phyloP scores from a whole-genome alignment of 1,140 invertebrate genomes.

The Tyrophagus putrescentiae region DNA sequence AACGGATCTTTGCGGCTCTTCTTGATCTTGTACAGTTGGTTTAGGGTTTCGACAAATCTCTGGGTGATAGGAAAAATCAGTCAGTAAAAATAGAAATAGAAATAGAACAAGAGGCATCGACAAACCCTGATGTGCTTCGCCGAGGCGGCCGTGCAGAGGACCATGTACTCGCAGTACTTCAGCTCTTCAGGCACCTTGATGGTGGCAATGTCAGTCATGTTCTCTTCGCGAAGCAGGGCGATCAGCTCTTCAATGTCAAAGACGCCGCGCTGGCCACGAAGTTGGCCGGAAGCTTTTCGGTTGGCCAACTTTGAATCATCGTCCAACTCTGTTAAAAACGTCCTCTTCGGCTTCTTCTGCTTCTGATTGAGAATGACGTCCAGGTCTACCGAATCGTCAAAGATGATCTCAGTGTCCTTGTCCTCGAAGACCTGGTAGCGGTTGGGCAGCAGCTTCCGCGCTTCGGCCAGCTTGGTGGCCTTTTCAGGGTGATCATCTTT shows the following conservation, averaged over 20 bases:
- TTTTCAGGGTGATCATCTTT: not conserved
- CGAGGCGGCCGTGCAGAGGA: slow-evolving; percentile 56
- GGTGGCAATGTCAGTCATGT: slow-evolving; percentile 63
- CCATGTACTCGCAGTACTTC: slow-evolving; percentile 65
- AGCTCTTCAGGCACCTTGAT: slow-evolving; percentile 53
- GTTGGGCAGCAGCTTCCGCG: not conserved
- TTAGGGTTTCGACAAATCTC: slow-evolving; percentile 57
- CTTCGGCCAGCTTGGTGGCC: not conserved
- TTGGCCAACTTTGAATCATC: not conserved
- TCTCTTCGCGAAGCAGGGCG: slow-evolving; percentile 54
- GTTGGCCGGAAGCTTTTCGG: not conserved
- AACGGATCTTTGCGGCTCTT: slow-evolving; percentile 43
- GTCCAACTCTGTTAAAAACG: not conserved
- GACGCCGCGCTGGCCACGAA: slow-evolving; percentile 52
- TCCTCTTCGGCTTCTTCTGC: not conserved
- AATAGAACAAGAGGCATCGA: not conserved
- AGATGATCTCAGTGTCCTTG: slow-evolving; percentile 9
- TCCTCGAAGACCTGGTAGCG: slow-evolving; percentile 1
- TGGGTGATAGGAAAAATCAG: not conserved
- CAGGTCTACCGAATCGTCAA: not conserved
- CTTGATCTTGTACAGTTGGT: slow-evolving; percentile 44
- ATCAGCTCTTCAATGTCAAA: slow-evolving; percentile 75
- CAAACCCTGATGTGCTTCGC: slow-evolving; percentile 46
- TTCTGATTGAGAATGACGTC: not conserved
- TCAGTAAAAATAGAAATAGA: not conserved